phyloP scores from a whole-genome alignment of 2,113 vertebrate genomes.

The Lynx canadensis region DNA sequence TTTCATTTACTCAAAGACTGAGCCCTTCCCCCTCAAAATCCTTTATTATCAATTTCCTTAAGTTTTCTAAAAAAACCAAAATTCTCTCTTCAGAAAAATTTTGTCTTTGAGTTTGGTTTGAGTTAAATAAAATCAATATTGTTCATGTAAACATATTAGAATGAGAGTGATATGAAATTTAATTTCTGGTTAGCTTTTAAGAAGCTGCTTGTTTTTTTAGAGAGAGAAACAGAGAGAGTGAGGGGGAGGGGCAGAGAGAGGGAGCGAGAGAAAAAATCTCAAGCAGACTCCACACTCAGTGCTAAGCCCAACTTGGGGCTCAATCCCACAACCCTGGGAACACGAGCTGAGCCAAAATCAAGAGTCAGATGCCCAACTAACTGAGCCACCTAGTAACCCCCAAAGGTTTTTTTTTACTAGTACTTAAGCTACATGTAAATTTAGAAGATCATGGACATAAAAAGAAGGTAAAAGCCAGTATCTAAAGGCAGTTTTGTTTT shows the following conservation, averaged over 20 bases:
- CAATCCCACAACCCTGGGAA: too few relatives aligned
- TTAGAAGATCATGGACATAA: not conserved
- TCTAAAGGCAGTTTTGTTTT: not conserved
- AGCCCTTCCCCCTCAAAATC: not conserved
- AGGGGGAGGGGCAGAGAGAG: too few relatives aligned
- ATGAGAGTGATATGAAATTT: not conserved
- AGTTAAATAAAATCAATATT: constrained; percentile 24
- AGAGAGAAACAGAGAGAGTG: too few relatives aligned
- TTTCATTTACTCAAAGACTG: not conserved
- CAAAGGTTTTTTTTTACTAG: not conserved
- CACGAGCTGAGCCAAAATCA: too few relatives aligned
- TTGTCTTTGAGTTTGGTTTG: not conserved
- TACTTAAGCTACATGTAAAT: not conserved
- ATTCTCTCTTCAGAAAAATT: not conserved
- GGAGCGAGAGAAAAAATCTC: too few relatives aligned
- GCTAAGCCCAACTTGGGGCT: too few relatives aligned
- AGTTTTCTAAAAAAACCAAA: not conserved
- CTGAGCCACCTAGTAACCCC: too few relatives aligned
- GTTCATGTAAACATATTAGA: not conserved
- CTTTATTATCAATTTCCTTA: not conserved
- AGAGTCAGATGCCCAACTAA: too few relatives aligned
- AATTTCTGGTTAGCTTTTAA: not conserved
- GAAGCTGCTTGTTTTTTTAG: not conserved
- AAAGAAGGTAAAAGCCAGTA: not conserved
- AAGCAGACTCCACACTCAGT: too few relatives aligned